Evolutionary conservation across 2,888 invertebrate genomes (phyloP), one percentile per base, ranked within the genome.

Genomic region (Molorchus minor): DNA sequence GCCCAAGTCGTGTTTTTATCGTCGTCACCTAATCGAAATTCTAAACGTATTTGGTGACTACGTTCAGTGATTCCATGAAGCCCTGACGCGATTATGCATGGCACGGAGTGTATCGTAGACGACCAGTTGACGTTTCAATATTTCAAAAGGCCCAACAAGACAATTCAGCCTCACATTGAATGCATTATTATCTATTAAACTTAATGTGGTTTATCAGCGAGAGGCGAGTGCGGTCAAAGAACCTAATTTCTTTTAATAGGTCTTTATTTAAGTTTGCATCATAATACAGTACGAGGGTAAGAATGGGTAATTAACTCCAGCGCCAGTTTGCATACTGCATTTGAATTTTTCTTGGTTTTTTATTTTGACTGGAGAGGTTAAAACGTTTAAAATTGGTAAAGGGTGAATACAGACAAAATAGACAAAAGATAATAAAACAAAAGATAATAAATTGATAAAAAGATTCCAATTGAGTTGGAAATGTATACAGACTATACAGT

Each of bases 161-260:
- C 51, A 60, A 56, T 56, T 61, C 56, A 47, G 53, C 21, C 56
- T 53, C 44, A 52, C 60, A 60, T 45, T 58, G 58, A 58, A 56
- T 47, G 47, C 57, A 35, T 60, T 51, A 63, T 55, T 60, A 53
- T 62, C 56, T 59, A 55, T 60, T 53, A 56, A 55, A 63, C 53
- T 63, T 56, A 59, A 59, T 59, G 40, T 36, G 33, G 46, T 62
- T 59, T 58, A 63, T 59, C 56, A 56, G 41, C 20, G 44, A 53
- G 46, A 25, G 20, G 59, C n/a, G n/a, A n/a, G n/a, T n/a, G n/a
- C 60, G 60, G 65, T 65, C 67, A 67, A 64, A 25, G 65, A 67
- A 67, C 67, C 52, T 64, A 62, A 62, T 64, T 56, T 44, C 44
- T 40, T 54, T 47, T 58, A 58, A 55, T 55, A 45, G 58, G 45